phyloP scores from a whole-genome alignment of 2,888 invertebrate genomes.

The Venusia cambrica region DNA sequence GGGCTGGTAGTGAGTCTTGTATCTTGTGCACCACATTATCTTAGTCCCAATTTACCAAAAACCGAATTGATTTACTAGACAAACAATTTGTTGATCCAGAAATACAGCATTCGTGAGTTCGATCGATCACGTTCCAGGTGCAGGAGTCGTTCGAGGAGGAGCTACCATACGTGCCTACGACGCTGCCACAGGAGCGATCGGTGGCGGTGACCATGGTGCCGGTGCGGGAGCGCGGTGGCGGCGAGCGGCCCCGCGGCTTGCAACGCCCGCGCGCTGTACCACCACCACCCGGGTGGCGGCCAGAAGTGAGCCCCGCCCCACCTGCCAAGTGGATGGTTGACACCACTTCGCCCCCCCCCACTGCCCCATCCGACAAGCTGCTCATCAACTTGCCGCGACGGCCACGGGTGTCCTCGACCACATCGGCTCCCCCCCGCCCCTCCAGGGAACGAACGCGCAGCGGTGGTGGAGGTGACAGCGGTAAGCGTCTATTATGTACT shows the following conservation, averaged over 20 bases:
- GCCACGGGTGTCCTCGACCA: slow-evolving; percentile 48
- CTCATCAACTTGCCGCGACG: slow-evolving; percentile 58
- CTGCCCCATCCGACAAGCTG: slow-evolving; percentile 56
- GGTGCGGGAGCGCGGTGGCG: slow-evolving; percentile 77
- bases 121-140: slow-evolving; percentile 38
- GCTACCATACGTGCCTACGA: slow-evolving; percentile 94
- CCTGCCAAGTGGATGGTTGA: too few relatives aligned
- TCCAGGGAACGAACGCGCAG: slow-evolving; percentile 36
- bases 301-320: slow-evolving; percentile 45
- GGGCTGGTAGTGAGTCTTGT: slow-evolving; percentile 77
- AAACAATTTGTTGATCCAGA: too few relatives aligned
- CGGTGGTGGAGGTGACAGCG: slow-evolving; percentile 50
- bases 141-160: slow-evolving; percentile 93
- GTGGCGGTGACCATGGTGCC: slow-evolving; percentile 91
- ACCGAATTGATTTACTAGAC: too few relatives aligned
- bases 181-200: slow-evolving; percentile 91
- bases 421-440: slow-evolving; percentile 30
- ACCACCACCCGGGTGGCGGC: slow-evolving; percentile 75
- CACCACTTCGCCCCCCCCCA: slow-evolving; percentile 33
- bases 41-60: too few relatives aligned
- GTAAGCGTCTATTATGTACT: slow-evolving; percentile 39
- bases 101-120: too few relatives aligned
- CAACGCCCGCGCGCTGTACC: slow-evolving; percentile 81
- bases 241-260: slow-evolving; percentile 61
- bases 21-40: background rate